phyloP scores from a whole-genome alignment of 2,113 vertebrate species.

The Apodemus sylvaticus region DNA sequence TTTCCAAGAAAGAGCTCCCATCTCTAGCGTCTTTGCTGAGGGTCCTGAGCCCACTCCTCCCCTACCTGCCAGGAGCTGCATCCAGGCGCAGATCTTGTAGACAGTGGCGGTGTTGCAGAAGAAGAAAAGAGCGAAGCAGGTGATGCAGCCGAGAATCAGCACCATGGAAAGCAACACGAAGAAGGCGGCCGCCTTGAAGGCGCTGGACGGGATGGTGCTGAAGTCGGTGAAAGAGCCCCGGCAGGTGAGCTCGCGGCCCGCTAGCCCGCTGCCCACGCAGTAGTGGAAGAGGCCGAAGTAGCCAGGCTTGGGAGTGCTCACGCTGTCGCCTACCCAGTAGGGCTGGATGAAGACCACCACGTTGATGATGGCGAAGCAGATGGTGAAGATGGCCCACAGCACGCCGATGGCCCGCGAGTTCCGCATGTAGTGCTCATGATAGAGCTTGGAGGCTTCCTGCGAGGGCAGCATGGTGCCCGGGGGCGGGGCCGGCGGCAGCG shows the following conservation, averaged over 20 bases:
- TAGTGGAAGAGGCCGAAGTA: constrained; percentile 99
- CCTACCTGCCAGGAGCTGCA: constrained; percentile 98
- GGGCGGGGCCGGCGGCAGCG: constrained; percentile 65
- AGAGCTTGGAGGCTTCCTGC: constrained; percentile 97
- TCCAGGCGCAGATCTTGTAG: constrained; percentile 99
- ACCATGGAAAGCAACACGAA: constrained; percentile 99
- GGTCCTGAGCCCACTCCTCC: neutral
- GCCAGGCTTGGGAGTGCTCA: constrained; percentile 95
- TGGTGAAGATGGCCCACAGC: constrained; percentile 99
- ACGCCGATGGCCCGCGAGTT: constrained; percentile 95
- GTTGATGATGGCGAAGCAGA: constrained; percentile 98
- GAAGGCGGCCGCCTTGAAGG: constrained; percentile 95
- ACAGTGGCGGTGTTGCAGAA: constrained; percentile 99
- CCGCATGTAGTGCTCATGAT: constrained; percentile 96
- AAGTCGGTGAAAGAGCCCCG: constrained; percentile 96
- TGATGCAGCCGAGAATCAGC: constrained; percentile 97
- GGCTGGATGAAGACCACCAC: constrained; percentile 99
- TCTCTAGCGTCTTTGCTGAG: neutral
- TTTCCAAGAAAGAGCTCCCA: neutral
- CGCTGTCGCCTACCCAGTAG: constrained; percentile 98
- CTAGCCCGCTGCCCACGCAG: constrained; percentile 94
- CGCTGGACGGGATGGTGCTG: constrained; percentile 95
- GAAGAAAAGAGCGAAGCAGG: constrained; percentile 97
- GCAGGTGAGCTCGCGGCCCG: constrained; percentile 94
- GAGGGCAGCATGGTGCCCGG: constrained; percentile 93